Evolutionary conservation across 2,113 vertebrate genomes (phyloP), one percentile per base, ranked within the genome.

Genomic region (Perca fluviatilis): DNA sequence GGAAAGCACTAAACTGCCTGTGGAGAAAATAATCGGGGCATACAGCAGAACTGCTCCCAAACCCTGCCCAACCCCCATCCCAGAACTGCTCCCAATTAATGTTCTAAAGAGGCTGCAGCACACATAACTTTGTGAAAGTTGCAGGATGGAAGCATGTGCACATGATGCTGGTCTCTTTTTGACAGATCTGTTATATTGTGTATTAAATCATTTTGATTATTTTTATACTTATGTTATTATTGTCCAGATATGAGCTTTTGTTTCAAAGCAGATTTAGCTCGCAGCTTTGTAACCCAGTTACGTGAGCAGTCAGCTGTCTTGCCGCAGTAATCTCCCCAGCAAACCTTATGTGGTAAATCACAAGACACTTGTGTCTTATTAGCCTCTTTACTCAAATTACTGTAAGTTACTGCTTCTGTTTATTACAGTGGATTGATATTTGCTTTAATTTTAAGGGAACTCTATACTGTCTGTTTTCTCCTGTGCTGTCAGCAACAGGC

Each of bases 1-100:
- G 89, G 82, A 92, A 86, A 84, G 77, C 72, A 85, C 78, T 82
- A 70, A 79, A 85, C 79, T 80, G 83, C 88, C 84, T 88, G 90
- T 82, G 76, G 89, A 84, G 88, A 89, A 87, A 91, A 90, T 92
- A 91, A 89, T 76, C 71, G 83, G 70, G 74, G 82, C 80, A 83
- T 65, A 79, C 77, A 88, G 87, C 78, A 86, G 85, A 90, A 84
- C 75, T 27, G 27, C 27, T 27, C 82, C 71, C 27, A 4, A 83
- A 78, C 70, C 62, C 57, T 50, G 61, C 87, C 77, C 85, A 61
- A 36, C 74, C 77, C 60, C 84, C 82, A 81, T 77, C 58, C 58
- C 56, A 73, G 60, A 81, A 86, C 90, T 73, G 88, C 75, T 81
- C 85, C 82, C 74, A 88, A 91, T 89, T 91, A 92, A 89, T 88